A percentile compares a stretch with the other conserved stretches of the same genome.
These are phyloP conservation scores for Sinocyclocheilus grahami DNA, from an alignment of 2,113 vertebrate genomes.

Conservation along the genomic window DNA sequence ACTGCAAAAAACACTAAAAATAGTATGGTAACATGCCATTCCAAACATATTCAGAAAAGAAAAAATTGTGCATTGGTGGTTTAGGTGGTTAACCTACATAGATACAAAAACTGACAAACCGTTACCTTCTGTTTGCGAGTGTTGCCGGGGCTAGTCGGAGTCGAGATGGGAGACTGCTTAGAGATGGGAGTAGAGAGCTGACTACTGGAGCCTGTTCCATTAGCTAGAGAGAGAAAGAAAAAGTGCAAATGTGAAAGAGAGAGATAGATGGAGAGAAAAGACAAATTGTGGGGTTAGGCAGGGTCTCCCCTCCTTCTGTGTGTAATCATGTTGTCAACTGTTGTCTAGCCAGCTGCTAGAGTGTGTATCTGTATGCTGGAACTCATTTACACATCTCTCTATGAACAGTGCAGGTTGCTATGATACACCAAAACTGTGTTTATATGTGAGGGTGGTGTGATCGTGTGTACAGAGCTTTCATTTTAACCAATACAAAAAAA, in stretches of 20 bases:
- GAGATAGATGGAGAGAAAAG: not conserved
- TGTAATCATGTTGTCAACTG: slow-evolving; percentile 32
- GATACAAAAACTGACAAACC: slow-evolving; percentile 5
- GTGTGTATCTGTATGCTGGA: slow-evolving; percentile 20
- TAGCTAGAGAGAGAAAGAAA: slow-evolving; percentile 81
- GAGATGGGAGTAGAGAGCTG: slow-evolving; percentile 97
- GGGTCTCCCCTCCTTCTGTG: slow-evolving; percentile 21
- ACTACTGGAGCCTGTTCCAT: slow-evolving; percentile 94
- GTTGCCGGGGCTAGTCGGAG: slow-evolving; percentile 92
- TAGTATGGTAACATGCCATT: not conserved
- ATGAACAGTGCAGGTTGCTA: slow-evolving; percentile 66
- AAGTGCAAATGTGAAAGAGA: slow-evolving; percentile 49
- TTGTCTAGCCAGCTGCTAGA: slow-evolving; percentile 4
- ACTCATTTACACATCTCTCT: slow-evolving; percentile 57
- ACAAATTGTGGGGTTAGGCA: slow-evolving; percentile 56
- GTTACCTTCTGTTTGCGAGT: slow-evolving; percentile 98
- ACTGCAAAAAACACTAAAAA: not conserved
- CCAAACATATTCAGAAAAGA: not conserved
- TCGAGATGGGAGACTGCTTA: slow-evolving; percentile 98
- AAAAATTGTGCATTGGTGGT: not conserved
- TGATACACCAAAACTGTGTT: slow-evolving; percentile 63
- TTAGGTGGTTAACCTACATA: not conserved
- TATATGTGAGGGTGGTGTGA: slow-evolving; percentile 60
- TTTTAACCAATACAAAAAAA: slow-evolving; percentile 64
- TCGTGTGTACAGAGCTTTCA: slow-evolving; percentile 52